These are phyloP conservation scores for Phalanger gymnotis DNA, from an alignment of 2,797 vertebrate genomes.

Conservation along the genomic window DNA sequence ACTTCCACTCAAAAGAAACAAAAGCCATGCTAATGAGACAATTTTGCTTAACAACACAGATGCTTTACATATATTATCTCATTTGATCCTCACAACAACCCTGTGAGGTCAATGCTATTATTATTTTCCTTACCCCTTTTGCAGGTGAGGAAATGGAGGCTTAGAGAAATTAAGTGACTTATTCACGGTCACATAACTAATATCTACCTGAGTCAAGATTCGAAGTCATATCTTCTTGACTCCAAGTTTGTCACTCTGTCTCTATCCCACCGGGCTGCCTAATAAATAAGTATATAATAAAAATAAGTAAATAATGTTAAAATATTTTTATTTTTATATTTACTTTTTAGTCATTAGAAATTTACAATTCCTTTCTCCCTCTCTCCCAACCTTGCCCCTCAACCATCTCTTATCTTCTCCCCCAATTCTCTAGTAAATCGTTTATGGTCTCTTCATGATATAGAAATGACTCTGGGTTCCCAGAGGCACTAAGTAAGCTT, in stretches of 20 bases:
- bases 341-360: background rate
- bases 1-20: too few species aligned
- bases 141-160: background rate
- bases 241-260: background rate
- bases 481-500: background rate
- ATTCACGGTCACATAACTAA: background rate
- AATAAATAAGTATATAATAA: background rate
- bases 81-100: background rate
- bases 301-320: background rate
- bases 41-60: too few species aligned
- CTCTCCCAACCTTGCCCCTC: background rate
- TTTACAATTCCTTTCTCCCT: background rate
- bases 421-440: background rate
- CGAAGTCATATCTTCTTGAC: background rate
- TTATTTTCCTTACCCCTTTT: background rate
- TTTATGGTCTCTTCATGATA: background rate
- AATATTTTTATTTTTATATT: background rate
- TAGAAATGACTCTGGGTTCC: background rate
- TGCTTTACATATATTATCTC: background rate
- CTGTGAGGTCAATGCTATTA: background rate
- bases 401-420: background rate
- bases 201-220: background rate
- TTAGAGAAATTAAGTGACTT: background rate
- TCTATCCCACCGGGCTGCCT: background rate
- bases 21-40: too few species aligned